These are phyloP conservation scores for Lamellibrachia satsuma DNA, from an alignment of 2,888 invertebrate genomes.

Conservation along the genomic window DNA sequence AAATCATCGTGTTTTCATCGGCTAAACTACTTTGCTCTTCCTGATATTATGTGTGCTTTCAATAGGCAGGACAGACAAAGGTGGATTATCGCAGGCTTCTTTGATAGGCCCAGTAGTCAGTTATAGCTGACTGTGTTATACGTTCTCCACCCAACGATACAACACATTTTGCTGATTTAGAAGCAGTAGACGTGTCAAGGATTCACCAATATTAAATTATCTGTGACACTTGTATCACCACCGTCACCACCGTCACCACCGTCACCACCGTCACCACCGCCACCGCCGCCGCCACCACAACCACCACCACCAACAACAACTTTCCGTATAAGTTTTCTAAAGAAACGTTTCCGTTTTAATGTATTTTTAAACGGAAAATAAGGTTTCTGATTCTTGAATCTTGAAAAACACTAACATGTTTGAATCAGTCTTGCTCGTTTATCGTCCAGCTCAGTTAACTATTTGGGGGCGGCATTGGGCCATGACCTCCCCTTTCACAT, in stretches of 20 bases:
- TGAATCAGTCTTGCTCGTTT: too few species aligned
- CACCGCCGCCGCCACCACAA: background rate
- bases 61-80: background rate
- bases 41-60: background rate
- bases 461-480: too few species aligned
- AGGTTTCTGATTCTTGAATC: too few species aligned
- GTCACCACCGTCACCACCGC: background rate
- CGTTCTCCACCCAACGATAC: background rate
- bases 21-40: background rate
- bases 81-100: background rate
- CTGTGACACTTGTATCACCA: background rate
- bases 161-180: background rate
- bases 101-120: background rate
- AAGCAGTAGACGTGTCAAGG: background rate
- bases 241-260: background rate
- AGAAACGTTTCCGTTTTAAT: too few species aligned
- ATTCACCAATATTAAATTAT: background rate
- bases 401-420: too few species aligned
- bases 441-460: too few species aligned
- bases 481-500: too few species aligned
- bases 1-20: slow-evolving; percentile 14
- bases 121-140: background rate
- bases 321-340: too few species aligned
- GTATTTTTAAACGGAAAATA: too few species aligned
- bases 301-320: background rate